Conservation (phyloP, 2,113 vertebrate species). For the Gavialis gangeticus region DNA sequence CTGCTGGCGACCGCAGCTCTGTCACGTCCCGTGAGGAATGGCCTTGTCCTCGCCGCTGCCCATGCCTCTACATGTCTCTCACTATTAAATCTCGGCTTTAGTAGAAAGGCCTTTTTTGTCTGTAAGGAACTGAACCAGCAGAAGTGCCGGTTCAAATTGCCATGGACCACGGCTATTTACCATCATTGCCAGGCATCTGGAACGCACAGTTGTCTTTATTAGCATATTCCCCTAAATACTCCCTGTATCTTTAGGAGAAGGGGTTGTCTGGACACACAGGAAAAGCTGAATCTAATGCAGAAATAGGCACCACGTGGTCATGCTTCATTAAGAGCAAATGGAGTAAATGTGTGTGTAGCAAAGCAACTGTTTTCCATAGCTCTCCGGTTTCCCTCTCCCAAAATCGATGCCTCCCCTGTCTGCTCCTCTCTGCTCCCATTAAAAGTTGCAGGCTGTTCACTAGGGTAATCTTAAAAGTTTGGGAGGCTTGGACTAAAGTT, state of each 20-base stretch:
- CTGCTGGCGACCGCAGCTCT: no score
- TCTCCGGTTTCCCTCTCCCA: constrained; percentile 20
- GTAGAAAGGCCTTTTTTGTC: background rate
- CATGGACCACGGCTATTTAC: rapidly evolving
- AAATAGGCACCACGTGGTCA: background rate
- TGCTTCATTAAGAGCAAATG: constrained; percentile 45
- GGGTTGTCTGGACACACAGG: background rate
- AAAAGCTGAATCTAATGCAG: constrained; percentile 14
- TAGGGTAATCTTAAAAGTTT: background rate
- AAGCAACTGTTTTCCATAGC: background rate
- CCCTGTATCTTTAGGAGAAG: background rate
- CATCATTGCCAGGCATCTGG: rapidly evolving
- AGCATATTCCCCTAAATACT: background rate
- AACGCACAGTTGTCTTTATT: background rate
- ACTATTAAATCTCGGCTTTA: no score
- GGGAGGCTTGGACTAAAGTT: background rate
- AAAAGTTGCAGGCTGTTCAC: constrained; percentile 41
- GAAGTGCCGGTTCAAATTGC: background rate
- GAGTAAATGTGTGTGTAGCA: background rate
- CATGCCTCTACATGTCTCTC: background rate
- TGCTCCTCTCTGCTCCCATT: background rate
- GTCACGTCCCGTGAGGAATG: background rate
- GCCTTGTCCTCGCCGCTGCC: no score
- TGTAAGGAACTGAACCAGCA: background rate
- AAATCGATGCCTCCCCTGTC: constrained; percentile 18